Evolutionary conservation across 2,888 invertebrate genomes (phyloP).

Genomic region (Cylindroiulus punctatus): DNA sequence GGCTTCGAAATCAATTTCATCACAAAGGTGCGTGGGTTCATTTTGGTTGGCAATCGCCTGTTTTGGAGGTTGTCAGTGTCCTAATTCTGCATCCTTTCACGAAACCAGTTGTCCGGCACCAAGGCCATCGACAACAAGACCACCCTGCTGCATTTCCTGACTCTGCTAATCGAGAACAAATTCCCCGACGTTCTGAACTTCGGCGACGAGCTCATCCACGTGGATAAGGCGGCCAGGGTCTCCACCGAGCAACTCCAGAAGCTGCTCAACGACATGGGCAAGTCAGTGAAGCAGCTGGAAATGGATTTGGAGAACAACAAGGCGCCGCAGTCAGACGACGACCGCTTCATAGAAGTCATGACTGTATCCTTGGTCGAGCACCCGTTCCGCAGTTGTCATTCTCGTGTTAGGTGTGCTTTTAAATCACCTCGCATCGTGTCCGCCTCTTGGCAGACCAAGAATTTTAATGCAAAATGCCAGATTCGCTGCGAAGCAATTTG

Average conservation of each 20-base stretch:
- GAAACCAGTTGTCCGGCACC: slow-evolving; percentile 67
- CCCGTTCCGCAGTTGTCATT: no score
- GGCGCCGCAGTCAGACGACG: slow-evolving; percentile 77
- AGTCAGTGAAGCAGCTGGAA: slow-evolving; percentile 86
- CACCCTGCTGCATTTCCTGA: slow-evolving; percentile 91
- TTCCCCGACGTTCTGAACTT: slow-evolving; percentile 87
- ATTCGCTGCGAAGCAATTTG: no score
- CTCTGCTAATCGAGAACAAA: slow-evolving; percentile 85
- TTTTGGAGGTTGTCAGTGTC: not conserved
- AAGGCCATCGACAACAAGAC: slow-evolving; percentile 93
- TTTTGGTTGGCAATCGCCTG: not conserved
- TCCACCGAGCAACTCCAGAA: slow-evolving; percentile 68
- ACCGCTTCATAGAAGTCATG: slow-evolving; percentile 88
- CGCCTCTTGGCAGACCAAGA: no score
- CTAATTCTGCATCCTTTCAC: not conserved
- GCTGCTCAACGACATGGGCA: slow-evolving; percentile 83
- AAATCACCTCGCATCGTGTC: no score
- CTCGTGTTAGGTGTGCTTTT: no score
- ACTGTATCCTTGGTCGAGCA: slow-evolving; percentile 76
- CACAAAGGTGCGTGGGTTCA: slow-evolving; percentile 76
- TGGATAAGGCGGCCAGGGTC: slow-evolving; percentile 81
- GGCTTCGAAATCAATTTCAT: slow-evolving; percentile 97
- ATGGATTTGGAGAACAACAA: slow-evolving; percentile 87
- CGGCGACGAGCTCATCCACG: slow-evolving; percentile 87
- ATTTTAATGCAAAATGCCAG: no score